Base-by-base conservation (phyloP, 2,113 vertebrate genomes). In the Clinocottus analis region DNA sequence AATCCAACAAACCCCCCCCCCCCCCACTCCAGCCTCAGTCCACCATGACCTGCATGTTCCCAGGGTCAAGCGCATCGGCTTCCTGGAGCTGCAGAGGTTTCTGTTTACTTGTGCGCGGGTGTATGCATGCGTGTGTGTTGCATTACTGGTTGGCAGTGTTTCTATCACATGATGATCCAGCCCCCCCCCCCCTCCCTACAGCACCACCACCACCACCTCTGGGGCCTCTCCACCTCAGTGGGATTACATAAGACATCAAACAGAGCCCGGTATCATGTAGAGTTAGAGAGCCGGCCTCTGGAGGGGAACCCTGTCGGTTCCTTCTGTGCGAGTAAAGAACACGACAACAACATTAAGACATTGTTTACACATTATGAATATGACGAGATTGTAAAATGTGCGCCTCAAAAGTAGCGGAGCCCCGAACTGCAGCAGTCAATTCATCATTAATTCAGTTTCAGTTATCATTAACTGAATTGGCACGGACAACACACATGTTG, bases 91-190 rank as follows among this genome's bases (percentile, higher is more conserved):
- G 14, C 41, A 16, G 41, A 45, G 12, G 58, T 45, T 37, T 27
- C 25, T 53, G 12, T 47, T 41, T 41, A 41, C 39, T 13, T 41
- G 3, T 31, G 37, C 3, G 39, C 13, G 39, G 1, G 39, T 41
- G 39, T 41, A 13, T 41, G 39, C 2, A 13, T 41, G 39, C 13
- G 39, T 41, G 41, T 43, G 41, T 43, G 41, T 14, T 43, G 41
- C 41, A 43, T 43, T 14, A 4, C 41, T 43, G 5, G 47, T 49
- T 49, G 47, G 27, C 65, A 68, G 59, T 80, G 55, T 68, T 80
- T 89, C 56, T 49, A 47, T 59, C 75, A 71, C 27, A 39, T 37
- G 35, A 37, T 83, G 81, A 79, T 84, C 72, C 1, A 33, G n/a
- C n/a, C n/a, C n/a, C n/a, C n/a, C n/a, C n/a, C n/a, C n/a, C n/a